Conservation (phyloP, 2,113 vertebrate species). For the Chaenocephalus aceratus region DNA sequence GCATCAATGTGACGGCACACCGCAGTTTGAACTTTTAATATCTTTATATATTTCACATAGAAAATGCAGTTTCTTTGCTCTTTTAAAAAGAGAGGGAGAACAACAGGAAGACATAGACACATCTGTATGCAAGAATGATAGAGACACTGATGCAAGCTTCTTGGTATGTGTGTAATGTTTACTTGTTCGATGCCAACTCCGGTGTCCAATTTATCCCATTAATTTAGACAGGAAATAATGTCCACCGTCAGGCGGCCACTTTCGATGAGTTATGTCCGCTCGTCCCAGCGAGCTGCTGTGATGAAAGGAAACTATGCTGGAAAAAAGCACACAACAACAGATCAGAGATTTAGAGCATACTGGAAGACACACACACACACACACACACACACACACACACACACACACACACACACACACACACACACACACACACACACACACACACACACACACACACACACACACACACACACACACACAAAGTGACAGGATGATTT, state of each 20-base stretch:
- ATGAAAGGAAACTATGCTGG: conserved; percentile 42
- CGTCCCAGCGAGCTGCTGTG: conserved; percentile 34
- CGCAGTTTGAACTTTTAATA: conserved; percentile 13
- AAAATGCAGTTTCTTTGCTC: conserved; percentile 14
- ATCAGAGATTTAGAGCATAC: conserved; percentile 25
- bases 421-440: too few relatives aligned
- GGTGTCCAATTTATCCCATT: conserved; percentile 61
- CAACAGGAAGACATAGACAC: neutral
- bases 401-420: too few relatives aligned
- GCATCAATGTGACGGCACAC: conserved; percentile 31
- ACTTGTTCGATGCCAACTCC: conserved; percentile 40
- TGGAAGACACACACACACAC: too few relatives aligned
- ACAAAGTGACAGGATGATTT: conserved; percentile 60
- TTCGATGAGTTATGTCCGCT: conserved; percentile 59
- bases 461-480: neutral
- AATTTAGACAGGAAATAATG: conserved; percentile 66
- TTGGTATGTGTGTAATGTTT: conserved; percentile 39
- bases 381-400: too few relatives aligned
- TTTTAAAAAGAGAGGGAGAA: neutral
- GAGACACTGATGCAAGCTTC: conserved; percentile 37
- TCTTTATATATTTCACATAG: conserved; percentile 20
- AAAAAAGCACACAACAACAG: conserved; percentile 16
- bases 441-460: too few relatives aligned
- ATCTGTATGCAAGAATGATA: conserved; percentile 44
- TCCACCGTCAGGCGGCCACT: conserved; percentile 56